Evolutionary conservation across 2,797 vertebrate species (phyloP).

Genomic region (Molossus molossus): DNA sequence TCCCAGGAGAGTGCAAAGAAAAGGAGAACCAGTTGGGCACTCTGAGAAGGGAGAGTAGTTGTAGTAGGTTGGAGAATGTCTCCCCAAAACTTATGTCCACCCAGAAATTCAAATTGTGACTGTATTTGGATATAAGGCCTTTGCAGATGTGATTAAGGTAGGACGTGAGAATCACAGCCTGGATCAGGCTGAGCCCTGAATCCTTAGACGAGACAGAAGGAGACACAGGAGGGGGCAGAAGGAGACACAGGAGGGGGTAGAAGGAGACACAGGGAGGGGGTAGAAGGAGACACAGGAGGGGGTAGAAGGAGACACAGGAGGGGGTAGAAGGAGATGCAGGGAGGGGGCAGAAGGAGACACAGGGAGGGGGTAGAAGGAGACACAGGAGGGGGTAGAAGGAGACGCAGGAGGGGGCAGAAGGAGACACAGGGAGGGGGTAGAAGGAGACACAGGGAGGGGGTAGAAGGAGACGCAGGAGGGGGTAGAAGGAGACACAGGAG

Average conservation of each 20-base stretch:
- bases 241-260: neutral
- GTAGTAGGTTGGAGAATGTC: rapidly evolving
- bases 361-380: neutral
- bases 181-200: no score
- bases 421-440: neutral
- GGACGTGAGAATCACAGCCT: neutral
- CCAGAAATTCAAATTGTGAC: neutral
- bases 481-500: neutral
- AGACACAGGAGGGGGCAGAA: neutral
- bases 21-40: neutral
- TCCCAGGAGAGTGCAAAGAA: rapidly evolving
- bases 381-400: neutral
- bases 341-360: no score
- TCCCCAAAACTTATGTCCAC: neutral
- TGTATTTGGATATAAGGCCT: neutral
- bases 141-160: neutral
- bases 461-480: no score
- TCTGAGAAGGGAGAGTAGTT: neutral
- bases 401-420: no score
- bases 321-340: no score
- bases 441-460: neutral
- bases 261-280: neutral
- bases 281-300: no score
- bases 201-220: neutral
- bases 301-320: no score